These are phyloP conservation scores for Xestia rhomboidea DNA, from an alignment of 2,888 invertebrate genomes.

Conservation along the genomic window DNA sequence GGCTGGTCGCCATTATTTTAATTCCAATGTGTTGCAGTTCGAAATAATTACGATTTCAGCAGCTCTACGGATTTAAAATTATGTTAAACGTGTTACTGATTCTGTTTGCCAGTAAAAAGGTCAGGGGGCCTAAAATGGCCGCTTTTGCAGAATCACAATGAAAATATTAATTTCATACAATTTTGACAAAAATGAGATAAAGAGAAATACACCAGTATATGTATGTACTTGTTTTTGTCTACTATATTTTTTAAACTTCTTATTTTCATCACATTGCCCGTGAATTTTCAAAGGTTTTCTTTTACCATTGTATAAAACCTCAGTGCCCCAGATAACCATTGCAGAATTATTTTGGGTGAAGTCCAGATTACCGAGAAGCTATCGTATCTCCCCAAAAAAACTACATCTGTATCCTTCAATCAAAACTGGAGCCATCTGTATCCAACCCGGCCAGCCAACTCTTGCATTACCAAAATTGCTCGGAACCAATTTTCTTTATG, in stretches of 20 bases:
- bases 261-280: not conserved
- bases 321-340: not conserved
- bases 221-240: not conserved
- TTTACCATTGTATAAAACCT: not conserved
- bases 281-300: not conserved
- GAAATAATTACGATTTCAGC: slow-evolving; percentile 49
- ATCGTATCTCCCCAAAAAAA: slow-evolving; percentile 55
- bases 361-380: slow-evolving; percentile 54
- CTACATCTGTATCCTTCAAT: slow-evolving; percentile 78
- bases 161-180: too few species aligned
- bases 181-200: not conserved
- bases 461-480: slow-evolving; percentile 88
- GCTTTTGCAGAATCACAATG: too few species aligned
- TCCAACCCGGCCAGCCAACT: slow-evolving; percentile 82
- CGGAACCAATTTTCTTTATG: slow-evolving; percentile 87
- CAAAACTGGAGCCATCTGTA: slow-evolving; percentile 78
- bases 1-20: slow-evolving; percentile 54
- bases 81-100: slow-evolving; percentile 7
- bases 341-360: slow-evolving; percentile 43
- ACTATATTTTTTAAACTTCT: not conserved
- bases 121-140: too few species aligned
- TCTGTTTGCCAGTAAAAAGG: not conserved
- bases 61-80: slow-evolving; percentile 8
- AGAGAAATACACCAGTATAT: not conserved
- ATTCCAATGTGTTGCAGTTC: slow-evolving; percentile 21